Evolutionary conservation across 2,797 vertebrate species (phyloP).

Genomic region (Sebastes jordani): DNA sequence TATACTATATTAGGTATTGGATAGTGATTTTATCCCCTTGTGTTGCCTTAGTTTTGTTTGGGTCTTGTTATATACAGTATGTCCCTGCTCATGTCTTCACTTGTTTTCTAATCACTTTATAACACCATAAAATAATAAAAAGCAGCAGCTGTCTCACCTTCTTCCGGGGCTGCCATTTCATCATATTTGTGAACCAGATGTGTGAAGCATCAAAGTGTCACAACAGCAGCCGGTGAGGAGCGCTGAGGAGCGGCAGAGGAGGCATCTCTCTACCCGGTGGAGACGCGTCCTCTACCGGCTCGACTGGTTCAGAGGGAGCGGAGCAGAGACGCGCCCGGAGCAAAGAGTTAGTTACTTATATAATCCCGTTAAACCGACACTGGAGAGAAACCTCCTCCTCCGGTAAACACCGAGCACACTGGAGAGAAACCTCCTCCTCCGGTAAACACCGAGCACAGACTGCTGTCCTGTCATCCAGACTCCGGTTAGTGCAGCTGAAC

Average conservation of each 20-base stretch:
- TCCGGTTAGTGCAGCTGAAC: not conserved
- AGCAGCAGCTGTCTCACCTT: slow-evolving; percentile 82
- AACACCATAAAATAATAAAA: not conserved
- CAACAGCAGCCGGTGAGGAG: slow-evolving; percentile 37
- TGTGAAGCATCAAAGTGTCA: slow-evolving; percentile 81
- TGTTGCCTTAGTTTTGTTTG: too few relatives aligned
- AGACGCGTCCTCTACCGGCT: slow-evolving; percentile 15
- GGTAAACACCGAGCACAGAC: too few relatives aligned
- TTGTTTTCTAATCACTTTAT: too few relatives aligned
- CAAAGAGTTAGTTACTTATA: slow-evolving; percentile 11
- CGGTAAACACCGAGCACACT: not conserved
- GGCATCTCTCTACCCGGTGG: slow-evolving; percentile 43
- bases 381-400: not conserved
- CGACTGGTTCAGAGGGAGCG: too few relatives aligned
- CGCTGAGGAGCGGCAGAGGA: slow-evolving; percentile 22
- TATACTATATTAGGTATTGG: too few relatives aligned
- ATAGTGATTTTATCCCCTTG: too few relatives aligned
- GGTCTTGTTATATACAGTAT: too few relatives aligned
- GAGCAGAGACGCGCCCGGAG: not conserved
- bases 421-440: too few relatives aligned
- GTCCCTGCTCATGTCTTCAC: too few relatives aligned
- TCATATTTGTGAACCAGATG: slow-evolving; percentile 88
- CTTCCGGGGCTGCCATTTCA: slow-evolving; percentile 98
- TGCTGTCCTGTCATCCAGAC: not conserved
- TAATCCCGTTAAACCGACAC: slow-evolving; percentile 28